A percentile compares a stretch with the other conserved stretches of the same genome.
These are phyloP conservation scores for Acrobasis suavella DNA, from an alignment of 2,888 invertebrate species.

Conservation along the genomic window DNA sequence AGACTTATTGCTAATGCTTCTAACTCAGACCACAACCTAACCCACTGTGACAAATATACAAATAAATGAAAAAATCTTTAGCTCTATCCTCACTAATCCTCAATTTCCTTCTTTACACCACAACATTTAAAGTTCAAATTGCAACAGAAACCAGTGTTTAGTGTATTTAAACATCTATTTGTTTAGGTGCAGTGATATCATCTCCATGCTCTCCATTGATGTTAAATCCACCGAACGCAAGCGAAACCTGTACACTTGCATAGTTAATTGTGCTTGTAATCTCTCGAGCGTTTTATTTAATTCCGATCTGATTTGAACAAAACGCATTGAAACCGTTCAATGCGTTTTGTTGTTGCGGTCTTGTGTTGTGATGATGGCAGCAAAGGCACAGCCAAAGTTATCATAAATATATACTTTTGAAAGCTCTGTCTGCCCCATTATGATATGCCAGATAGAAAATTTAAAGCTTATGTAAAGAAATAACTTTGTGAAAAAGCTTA, in stretches of 20 bases:
- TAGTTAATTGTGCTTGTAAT: conserved; percentile 20
- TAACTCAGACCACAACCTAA: conserved; percentile 30
- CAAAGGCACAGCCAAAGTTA: background rate
- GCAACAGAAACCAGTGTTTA: background rate
- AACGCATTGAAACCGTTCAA: too few relatives aligned
- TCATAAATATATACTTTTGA: background rate
- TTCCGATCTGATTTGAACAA: conserved; percentile 2
- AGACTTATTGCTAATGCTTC: background rate
- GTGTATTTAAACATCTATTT: conserved; percentile 41
- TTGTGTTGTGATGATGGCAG: background rate
- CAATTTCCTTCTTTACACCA: background rate
- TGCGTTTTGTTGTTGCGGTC: background rate
- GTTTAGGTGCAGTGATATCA: conserved; percentile 68
- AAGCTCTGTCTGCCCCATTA: too few relatives aligned
- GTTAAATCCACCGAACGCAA: conserved; percentile 54
- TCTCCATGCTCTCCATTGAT: conserved; percentile 43
- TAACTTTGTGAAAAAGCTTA: too few relatives aligned
- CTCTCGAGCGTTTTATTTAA: conserved; percentile 17
- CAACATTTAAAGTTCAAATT: conserved; percentile 4
- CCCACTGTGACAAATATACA: conserved; percentile 33
- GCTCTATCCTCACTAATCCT: background rate
- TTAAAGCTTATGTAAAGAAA: too few relatives aligned
- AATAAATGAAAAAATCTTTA: conserved; percentile 18
- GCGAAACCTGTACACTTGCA: conserved; percentile 48
- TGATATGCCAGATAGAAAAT: too few relatives aligned